Conservation (phyloP, 2,113 vertebrate species). For the Casuarius casuarius region DNA sequence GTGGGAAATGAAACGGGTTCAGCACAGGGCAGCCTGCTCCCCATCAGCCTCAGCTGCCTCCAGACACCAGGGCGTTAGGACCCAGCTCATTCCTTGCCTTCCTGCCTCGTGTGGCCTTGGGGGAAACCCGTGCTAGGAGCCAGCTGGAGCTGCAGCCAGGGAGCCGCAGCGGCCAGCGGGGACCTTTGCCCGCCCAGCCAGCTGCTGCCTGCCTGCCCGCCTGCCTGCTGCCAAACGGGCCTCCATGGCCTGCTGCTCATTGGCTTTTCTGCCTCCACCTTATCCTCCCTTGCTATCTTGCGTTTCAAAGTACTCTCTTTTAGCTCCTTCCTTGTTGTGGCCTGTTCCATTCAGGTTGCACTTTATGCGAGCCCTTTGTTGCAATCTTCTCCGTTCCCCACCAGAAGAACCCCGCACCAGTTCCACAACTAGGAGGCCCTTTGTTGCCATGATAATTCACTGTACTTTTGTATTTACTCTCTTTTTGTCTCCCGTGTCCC, state of each 20-base stretch:
- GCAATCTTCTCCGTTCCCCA: not conserved
- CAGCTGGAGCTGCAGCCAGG: not conserved
- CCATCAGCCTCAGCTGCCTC: no score
- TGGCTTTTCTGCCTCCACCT: not conserved
- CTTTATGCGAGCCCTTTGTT: not conserved
- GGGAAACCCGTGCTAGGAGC: not conserved
- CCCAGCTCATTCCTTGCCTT: not conserved
- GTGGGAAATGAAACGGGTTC: not conserved
- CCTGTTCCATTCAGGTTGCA: not conserved
- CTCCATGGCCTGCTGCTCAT: not conserved
- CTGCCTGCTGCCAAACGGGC: no score
- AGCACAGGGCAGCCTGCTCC: not conserved
- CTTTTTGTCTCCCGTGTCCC: not conserved
- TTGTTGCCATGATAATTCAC: no score
- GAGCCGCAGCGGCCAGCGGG: no score
- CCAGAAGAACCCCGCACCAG: no score
- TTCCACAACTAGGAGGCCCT: not conserved
- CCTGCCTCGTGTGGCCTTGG: not conserved
- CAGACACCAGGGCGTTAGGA: not conserved
- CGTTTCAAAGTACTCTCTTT: not conserved
- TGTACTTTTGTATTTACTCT: no score
- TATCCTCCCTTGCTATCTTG: not conserved
- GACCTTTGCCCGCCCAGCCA: not conserved
- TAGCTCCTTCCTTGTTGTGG: not conserved
- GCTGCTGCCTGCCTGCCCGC: not conserved